A percentile compares a stretch with the other conserved stretches of the same genome.
Conservation (phyloP, 2,888 invertebrate species). For the Heliconius erato region DNA sequence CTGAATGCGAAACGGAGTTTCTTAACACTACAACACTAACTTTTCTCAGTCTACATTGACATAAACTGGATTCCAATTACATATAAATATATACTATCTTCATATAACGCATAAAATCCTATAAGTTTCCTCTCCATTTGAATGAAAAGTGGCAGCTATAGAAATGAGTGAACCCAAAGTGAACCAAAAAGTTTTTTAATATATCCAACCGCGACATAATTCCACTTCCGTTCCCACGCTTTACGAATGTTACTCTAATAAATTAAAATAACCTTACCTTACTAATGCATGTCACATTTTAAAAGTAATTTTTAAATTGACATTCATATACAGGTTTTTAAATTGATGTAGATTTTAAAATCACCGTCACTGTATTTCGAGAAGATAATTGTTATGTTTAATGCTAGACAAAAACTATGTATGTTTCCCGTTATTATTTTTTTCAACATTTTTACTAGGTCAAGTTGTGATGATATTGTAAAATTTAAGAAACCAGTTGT, state of each 20-base stretch:
- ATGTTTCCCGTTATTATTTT: too few species aligned
- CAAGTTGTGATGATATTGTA: too few species aligned
- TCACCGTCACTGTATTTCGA: too few species aligned
- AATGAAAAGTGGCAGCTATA: conserved; percentile 52
- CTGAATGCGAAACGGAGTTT: too few species aligned
- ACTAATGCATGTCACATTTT: conserved; percentile 28
- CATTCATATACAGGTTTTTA: neutral
- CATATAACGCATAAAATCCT: conserved; percentile 21
- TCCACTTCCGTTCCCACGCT: conserved; percentile 55
- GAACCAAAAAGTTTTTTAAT: conserved; percentile 61
- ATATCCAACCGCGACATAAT: conserved; percentile 60
- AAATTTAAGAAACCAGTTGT: too few species aligned
- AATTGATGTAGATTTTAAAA: too few species aligned
- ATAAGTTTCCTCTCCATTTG: conserved; percentile 54
- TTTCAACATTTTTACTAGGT: too few species aligned
- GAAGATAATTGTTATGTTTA: too few species aligned
- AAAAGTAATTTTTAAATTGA: conserved; percentile 22
- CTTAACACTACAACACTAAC: too few species aligned
- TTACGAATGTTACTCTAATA: conserved; percentile 46
- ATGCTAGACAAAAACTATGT: too few species aligned
- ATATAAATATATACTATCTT: neutral
- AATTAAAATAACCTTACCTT: conserved; percentile 35
- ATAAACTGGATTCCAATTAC: too few species aligned
- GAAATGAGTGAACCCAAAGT: conserved; percentile 54
- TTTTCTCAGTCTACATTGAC: too few species aligned